These are phyloP conservation scores for Illadopsis cleaveri DNA, from an alignment of 2,113 vertebrate genomes.

Conservation along the genomic window DNA sequence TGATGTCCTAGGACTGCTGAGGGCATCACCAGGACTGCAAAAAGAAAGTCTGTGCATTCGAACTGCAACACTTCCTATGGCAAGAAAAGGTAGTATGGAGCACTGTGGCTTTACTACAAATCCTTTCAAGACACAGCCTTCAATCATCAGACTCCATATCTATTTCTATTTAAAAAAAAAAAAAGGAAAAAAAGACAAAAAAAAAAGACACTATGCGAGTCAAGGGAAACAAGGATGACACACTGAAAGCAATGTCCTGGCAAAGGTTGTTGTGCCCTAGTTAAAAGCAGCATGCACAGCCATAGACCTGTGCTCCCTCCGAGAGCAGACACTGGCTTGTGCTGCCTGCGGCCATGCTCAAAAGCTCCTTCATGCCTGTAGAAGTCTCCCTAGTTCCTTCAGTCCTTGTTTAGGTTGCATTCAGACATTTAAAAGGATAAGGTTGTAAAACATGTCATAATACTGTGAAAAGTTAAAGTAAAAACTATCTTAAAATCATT, in stretches of 20 bases:
- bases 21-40: not conserved
- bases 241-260: not conserved
- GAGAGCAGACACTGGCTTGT: fast-evolving
- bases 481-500: not conserved
- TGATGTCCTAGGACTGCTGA: not conserved
- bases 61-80: not conserved
- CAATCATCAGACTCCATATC: not conserved
- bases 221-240: not conserved
- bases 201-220: not conserved
- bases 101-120: not conserved
- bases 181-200: too few species aligned
- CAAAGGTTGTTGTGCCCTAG: not conserved
- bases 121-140: not conserved
- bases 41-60: not conserved
- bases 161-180: not conserved
- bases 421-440: not conserved
- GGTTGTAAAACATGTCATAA: not conserved
- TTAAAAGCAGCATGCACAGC: not conserved
- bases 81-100: not conserved
- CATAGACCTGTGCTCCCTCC: not conserved
- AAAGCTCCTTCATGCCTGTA: not conserved
- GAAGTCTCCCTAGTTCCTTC: not conserved
- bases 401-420: not conserved
- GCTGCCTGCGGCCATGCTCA: not conserved
- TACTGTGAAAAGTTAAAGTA: not conserved